Percentiles rank a stretch among this genome's conserved stretches.
Evolutionary conservation across 2,113 vertebrate genomes (phyloP).

Genomic region (Chaetura pelagica): DNA sequence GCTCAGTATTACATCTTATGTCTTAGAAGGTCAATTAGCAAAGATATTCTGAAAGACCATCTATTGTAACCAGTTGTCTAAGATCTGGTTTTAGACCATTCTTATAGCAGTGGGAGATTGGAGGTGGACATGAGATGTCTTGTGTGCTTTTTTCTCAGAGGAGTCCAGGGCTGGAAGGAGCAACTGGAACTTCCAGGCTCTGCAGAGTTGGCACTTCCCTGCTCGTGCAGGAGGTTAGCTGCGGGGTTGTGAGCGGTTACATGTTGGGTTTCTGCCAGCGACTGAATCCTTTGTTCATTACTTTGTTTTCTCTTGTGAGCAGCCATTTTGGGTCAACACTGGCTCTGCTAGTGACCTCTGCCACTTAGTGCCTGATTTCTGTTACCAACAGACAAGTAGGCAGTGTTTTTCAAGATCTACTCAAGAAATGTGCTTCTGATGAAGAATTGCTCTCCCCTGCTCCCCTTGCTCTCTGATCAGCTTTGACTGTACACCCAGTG

Average conservation of each 20-base stretch:
- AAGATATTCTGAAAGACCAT: neutral
- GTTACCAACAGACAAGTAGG: neutral
- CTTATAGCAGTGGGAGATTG: neutral
- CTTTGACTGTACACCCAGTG: neutral
- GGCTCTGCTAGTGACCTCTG: neutral
- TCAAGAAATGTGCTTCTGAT: neutral
- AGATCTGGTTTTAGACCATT: neutral
- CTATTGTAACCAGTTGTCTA: neutral
- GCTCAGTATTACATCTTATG: neutral
- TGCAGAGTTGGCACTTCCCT: neutral
- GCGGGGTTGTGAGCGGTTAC: neutral
- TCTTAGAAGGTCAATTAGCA: neutral
- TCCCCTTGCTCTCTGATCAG: neutral
- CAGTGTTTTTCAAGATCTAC: neutral
- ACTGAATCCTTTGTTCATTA: neutral
- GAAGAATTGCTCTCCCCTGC: neutral
- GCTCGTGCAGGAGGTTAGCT: accelerated
- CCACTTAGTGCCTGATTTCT: neutral
- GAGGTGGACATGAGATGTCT: neutral
- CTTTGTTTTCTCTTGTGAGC: neutral
- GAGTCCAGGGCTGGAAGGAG: neutral
- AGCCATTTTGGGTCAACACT: neutral
- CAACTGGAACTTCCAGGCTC: neutral
- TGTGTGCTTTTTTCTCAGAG: neutral
- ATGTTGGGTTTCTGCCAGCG: neutral